A percentile compares a stretch with the other conserved stretches of the same genome.
phyloP scores from a whole-genome alignment of 2,113 vertebrate species.

The Triplophysa siluroides region DNA sequence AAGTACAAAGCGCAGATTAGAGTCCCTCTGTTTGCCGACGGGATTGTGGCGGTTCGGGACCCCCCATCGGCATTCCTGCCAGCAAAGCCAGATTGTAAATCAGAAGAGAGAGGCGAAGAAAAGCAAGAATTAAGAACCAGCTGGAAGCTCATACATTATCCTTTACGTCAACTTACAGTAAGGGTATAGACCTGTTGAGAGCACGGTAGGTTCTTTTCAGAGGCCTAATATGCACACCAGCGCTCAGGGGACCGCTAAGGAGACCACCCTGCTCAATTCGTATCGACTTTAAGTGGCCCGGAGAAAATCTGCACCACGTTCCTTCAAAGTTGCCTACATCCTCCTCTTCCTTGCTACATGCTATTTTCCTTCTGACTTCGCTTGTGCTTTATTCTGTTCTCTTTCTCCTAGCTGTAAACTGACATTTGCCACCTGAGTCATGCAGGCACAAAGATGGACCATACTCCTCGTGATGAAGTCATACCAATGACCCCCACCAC shows the following conservation, averaged over 20 bases:
- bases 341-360: background rate
- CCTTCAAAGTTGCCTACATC: background rate
- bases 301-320: background rate
- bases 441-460: slow-evolving; percentile 47
- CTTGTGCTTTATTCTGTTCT: slow-evolving; percentile 37
- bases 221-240: slow-evolving; percentile 63
- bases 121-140: slow-evolving; percentile 48
- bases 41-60: slow-evolving; percentile 70
- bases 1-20: slow-evolving; percentile 74
- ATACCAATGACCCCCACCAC: slow-evolving; percentile 39
- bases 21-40: slow-evolving; percentile 76
- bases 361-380: background rate
- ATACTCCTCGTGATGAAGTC: slow-evolving; percentile 51
- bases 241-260: slow-evolving; percentile 15
- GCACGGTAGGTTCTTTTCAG: slow-evolving; percentile 49
- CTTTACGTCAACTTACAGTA: slow-evolving; percentile 54
- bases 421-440: slow-evolving; percentile 56
- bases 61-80: slow-evolving; percentile 58
- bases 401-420: slow-evolving; percentile 29
- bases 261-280: slow-evolving; percentile 45
- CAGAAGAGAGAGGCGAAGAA: slow-evolving; percentile 51
- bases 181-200: slow-evolving; percentile 33
- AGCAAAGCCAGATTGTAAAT: slow-evolving; percentile 54
- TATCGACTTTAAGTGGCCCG: slow-evolving; percentile 42
- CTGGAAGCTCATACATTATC: slow-evolving; percentile 58